Base-by-base conservation (phyloP, 2,113 vertebrate species). In the Otus sunia region DNA sequence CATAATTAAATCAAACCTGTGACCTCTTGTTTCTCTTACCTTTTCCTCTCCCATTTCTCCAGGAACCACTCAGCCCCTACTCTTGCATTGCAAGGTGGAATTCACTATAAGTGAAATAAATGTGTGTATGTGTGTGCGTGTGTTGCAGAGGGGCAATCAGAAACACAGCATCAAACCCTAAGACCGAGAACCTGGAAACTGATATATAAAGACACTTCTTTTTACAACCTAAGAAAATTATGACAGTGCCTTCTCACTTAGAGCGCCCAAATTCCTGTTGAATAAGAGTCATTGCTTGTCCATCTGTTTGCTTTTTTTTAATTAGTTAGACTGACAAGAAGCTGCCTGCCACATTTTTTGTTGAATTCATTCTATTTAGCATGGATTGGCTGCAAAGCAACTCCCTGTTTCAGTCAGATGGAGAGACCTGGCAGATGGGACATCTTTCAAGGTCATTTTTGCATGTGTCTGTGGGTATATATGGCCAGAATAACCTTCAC, bases 261-360 rank as follows among this genome's bases (percentile, higher is more conserved):
- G 43, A 88, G 63, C 0, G 0, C 73, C 11, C 55, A 60, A 66
- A 94, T 85, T 92, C 71, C 52, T 92, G 60, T 93, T 93, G 90
- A 94, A 69, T 94, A 94, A 94, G 85, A 95, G 71, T 92, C 88
- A 69, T 49, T 92, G 41, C 88, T 74, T 78, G 63, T 95, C 91
- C 96, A 95, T 97, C 97, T 97, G 96, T 94, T 95, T 94, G 74
- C 78, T 83, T 94, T 97, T 94, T 94, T 95, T 90, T 93, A 96
- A 96, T 95, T 94, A 95, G 74, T 85, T 90, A 96, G 90, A 94
- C 89, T 96, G 93, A 94, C 93, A 92, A 96, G 82, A 94, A 92
- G 34, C 95, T 86, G 92, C 92, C 74, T 92, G 75, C 82, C 92
- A 90, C 86, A 12, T 86, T 87, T 85, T 88, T 71, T 91, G 74